Conservation (phyloP, 1,140 invertebrate genomes). For the Pollicipes pollicipes region DNA sequence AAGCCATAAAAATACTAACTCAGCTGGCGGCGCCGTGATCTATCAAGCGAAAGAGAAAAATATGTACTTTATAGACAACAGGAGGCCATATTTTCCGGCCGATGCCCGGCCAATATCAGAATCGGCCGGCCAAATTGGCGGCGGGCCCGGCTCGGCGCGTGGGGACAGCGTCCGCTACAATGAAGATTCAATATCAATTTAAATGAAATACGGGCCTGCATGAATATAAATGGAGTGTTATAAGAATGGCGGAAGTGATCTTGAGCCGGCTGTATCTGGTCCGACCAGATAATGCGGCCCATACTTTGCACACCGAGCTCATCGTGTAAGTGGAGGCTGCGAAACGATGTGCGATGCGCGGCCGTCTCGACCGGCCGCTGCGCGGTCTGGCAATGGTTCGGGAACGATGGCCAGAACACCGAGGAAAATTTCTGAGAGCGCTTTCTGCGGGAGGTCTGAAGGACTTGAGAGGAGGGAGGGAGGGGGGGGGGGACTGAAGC, state of each 20-base stretch:
- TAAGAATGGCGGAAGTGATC: not conserved
- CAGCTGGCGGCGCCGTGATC: not conserved
- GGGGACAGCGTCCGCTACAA: not conserved
- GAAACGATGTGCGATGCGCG: too few species aligned
- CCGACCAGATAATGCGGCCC: too few species aligned
- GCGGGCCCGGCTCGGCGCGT: too few species aligned
- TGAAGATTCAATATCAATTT: not conserved
- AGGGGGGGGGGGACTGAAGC: too few species aligned
- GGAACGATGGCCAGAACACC: too few species aligned
- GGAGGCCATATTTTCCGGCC: not conserved
- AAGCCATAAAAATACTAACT: not conserved
- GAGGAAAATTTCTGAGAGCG: too few species aligned
- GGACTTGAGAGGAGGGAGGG: too few species aligned
- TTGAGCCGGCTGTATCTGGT: not conserved
- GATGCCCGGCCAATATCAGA: not conserved
- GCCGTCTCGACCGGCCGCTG: too few species aligned
- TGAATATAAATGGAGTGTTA: slow-evolving; percentile 2
- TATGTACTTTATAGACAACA: not conserved
- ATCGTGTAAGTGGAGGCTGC: too few species aligned
- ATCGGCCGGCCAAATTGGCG: not conserved
- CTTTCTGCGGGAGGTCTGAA: too few species aligned
- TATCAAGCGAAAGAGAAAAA: not conserved
- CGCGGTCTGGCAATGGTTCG: too few species aligned
- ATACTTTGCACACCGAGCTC: too few species aligned
- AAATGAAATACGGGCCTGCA: not conserved